phyloP scores from a whole-genome alignment of 2,888 invertebrate species.

The Drosophila subsilvestris region DNA sequence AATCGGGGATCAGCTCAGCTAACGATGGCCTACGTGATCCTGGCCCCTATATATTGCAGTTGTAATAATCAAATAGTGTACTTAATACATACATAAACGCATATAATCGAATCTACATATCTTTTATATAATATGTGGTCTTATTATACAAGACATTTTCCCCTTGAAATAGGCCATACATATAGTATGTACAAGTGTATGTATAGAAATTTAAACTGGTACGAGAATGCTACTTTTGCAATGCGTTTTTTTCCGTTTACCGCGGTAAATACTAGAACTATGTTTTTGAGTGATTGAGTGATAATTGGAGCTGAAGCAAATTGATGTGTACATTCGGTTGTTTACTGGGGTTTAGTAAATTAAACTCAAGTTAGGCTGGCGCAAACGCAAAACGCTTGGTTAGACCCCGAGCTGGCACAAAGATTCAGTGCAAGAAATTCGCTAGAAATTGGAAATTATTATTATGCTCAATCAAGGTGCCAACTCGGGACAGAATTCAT shows the following conservation, averaged over 20 bases:
- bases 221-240: not conserved
- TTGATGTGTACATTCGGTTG: not conserved
- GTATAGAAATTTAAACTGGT: not conserved
- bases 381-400: not conserved
- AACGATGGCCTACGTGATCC: slow-evolving; percentile 92
- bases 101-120: not conserved
- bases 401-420: not conserved
- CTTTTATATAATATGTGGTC: too few relatives aligned
- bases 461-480: slow-evolving; percentile 13
- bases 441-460: not conserved
- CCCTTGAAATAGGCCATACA: not conserved
- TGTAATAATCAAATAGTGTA: slow-evolving; percentile 6
- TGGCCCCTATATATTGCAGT: slow-evolving; percentile 72
- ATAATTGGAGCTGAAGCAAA: not conserved
- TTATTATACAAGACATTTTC: not conserved
- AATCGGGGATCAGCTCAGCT: slow-evolving; percentile 98
- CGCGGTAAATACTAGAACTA: not conserved
- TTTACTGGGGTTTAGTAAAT: not conserved
- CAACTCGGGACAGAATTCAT: slow-evolving; percentile 17
- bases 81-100: not conserved
- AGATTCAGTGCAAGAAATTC: not conserved
- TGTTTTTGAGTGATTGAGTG: not conserved
- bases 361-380: not conserved
- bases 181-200: not conserved
- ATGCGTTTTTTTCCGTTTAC: not conserved